Conservation (phyloP, 1,140 invertebrate species). For the Gonioctena quinquepunctata region DNA sequence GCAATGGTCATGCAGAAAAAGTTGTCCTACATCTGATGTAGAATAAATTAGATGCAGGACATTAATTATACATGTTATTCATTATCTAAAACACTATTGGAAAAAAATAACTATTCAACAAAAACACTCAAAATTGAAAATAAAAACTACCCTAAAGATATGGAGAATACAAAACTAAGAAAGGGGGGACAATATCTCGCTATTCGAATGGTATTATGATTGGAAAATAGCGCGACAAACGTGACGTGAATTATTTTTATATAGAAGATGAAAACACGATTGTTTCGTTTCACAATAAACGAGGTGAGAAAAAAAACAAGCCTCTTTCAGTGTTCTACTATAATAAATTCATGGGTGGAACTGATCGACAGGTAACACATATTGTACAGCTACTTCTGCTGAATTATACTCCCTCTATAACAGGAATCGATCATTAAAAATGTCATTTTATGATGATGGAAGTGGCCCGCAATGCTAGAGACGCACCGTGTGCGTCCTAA, state of each 20-base stretch:
- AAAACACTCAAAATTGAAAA: conserved; percentile 43
- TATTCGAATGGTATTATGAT: no score
- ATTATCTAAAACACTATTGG: not conserved
- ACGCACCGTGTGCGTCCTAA: no score
- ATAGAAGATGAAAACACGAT: not conserved
- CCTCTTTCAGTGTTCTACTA: conserved; percentile 41
- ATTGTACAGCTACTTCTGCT: conserved; percentile 24
- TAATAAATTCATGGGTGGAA: conserved; percentile 44
- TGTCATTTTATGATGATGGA: no score
- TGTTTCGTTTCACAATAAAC: not conserved
- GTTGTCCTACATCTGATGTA: conserved; percentile 4
- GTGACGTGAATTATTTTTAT: no score
- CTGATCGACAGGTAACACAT: conserved; percentile 40
- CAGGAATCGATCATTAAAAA: no score
- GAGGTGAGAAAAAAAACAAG: conserved; percentile 27
- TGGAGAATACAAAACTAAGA: conserved; percentile 42
- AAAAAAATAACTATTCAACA: conserved; percentile 41
- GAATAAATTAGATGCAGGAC: conserved; percentile 41
- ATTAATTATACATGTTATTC: conserved; percentile 49
- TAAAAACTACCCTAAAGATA: not conserved
- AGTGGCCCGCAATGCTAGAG: no score
- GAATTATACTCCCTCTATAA: conserved; percentile 16
- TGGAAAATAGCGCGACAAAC: no score
- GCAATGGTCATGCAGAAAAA: conserved; percentile 14
- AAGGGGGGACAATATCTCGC: conserved; percentile 40